Base-by-base conservation (phyloP, 2,888 invertebrate genomes). In the Parochlus steinenii region DNA sequence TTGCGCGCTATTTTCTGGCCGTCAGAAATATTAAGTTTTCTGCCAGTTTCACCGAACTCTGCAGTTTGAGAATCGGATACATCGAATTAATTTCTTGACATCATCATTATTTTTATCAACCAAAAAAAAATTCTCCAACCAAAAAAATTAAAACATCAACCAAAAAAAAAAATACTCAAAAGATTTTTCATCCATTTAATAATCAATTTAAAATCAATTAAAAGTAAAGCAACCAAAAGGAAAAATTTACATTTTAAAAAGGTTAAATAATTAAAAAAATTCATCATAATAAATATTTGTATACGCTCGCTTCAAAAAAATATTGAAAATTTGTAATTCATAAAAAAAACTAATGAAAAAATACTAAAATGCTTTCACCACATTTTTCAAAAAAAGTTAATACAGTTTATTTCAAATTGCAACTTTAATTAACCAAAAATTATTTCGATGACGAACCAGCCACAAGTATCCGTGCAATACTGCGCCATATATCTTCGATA, bases 21-120 rank as follows among this genome's bases (percentile, higher is more conserved):
- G 54, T 56, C 55, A 52, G 53, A 52, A 54, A 52, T 57, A 48
- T 53, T 56, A 50, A 54, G 56, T 52, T 58, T 55, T 56, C 55
- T 57, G 53, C 56, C 58, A 56, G 55, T 57, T 52, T 51, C 54
- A 53, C 56, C 56, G 51, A 56, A 56, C n/a, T n/a, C n/a, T 51
- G 53, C 53, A 52, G 55, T 58, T 40, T 42, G 33, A 42, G 39
- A 37, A 31, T 40, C 31, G 32, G 31, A 39, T 24, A 39, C 39
- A 39, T 39, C 39, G 39, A 39, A 31, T 26, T 31, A 20, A 32
- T 37, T 22, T 24, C 19, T 32, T 20, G 19, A 19, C 31, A 15
- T 20, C 15, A 22, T n/a, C n/a, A n/a, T n/a, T n/a, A n/a, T n/a
- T n/a, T n/a, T n/a, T n/a, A n/a, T n/a, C n/a, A n/a, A n/a, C n/a